phyloP scores from a whole-genome alignment of 2,888 invertebrate species.

The Drosophila suboccidentalis region DNA sequence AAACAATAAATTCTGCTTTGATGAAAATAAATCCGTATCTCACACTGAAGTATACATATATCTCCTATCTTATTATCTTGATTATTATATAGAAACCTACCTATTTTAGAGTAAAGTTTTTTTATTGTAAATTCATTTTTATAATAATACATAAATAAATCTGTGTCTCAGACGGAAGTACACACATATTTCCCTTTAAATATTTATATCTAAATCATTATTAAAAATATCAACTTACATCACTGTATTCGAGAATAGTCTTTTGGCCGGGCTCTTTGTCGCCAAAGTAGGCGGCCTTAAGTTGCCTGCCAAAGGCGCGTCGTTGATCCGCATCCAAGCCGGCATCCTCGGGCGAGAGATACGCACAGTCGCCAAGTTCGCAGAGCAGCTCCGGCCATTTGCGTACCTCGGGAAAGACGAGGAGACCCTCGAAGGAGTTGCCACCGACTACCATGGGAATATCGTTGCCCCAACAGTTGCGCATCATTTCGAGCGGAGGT shows the following conservation, averaged over 20 bases:
- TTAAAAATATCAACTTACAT: constrained; percentile 69
- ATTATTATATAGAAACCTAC: no score
- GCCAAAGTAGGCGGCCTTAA: constrained; percentile 86
- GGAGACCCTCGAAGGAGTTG: constrained; percentile 84
- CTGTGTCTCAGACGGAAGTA: no score
- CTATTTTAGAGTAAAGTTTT: no score
- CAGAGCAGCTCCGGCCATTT: constrained; percentile 81
- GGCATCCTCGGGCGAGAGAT: constrained; percentile 82
- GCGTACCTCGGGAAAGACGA: constrained; percentile 82
- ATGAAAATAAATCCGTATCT: no score
- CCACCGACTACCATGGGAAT: constrained; percentile 85
- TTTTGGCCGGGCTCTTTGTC: constrained; percentile 83
- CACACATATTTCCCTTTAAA: no score
- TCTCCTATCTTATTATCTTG: no score
- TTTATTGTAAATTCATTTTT: no score
- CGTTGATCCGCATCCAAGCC: constrained; percentile 76
- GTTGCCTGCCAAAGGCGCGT: constrained; percentile 82
- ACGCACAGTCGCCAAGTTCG: constrained; percentile 81
- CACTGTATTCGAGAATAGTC: constrained; percentile 84
- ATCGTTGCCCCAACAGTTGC: constrained; percentile 83
- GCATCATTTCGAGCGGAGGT: constrained; percentile 83
- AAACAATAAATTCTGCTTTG: no score
- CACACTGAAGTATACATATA: no score
- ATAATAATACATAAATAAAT: no score
- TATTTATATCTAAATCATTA: background rate